Evolutionary conservation across 2,797 vertebrate species (phyloP).

Genomic region (Okamejei kenojei): DNA sequence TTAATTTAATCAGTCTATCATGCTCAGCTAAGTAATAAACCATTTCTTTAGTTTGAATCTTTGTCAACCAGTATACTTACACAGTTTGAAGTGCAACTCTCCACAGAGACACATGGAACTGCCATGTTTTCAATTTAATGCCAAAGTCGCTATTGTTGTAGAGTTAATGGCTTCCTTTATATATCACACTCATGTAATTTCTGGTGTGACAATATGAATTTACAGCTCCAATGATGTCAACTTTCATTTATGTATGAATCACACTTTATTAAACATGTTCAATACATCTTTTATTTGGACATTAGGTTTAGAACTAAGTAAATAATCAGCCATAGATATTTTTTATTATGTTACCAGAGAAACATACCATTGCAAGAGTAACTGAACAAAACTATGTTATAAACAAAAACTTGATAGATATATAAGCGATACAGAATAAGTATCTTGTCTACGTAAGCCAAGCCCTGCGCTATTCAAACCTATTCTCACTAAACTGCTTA

Average conservation of each 20-base stretch:
- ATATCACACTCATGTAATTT: neutral
- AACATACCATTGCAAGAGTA: neutral
- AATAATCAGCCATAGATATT: neutral
- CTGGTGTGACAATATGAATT: neutral
- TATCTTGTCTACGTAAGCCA: too few species aligned
- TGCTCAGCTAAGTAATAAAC: conserved; percentile 16
- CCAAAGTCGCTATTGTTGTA: neutral
- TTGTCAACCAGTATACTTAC: neutral
- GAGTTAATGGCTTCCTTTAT: neutral
- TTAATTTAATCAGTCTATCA: conserved; percentile 34
- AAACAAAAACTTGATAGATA: neutral
- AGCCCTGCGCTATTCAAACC: too few species aligned
- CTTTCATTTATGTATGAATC: neutral
- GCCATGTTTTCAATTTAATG: neutral
- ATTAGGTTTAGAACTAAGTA: neutral
- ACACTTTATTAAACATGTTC: neutral
- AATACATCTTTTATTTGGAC: neutral
- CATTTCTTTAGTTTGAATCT: conserved; percentile 34
- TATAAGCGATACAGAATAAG: neutral
- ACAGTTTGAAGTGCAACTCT: neutral
- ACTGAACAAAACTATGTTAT: neutral
- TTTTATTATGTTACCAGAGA: conserved; percentile 5
- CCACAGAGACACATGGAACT: neutral
- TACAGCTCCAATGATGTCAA: neutral
- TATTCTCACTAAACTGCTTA: too few species aligned